Base-by-base conservation (phyloP, 1,140 invertebrate genomes). In the Teleopsis dalmanni region DNA sequence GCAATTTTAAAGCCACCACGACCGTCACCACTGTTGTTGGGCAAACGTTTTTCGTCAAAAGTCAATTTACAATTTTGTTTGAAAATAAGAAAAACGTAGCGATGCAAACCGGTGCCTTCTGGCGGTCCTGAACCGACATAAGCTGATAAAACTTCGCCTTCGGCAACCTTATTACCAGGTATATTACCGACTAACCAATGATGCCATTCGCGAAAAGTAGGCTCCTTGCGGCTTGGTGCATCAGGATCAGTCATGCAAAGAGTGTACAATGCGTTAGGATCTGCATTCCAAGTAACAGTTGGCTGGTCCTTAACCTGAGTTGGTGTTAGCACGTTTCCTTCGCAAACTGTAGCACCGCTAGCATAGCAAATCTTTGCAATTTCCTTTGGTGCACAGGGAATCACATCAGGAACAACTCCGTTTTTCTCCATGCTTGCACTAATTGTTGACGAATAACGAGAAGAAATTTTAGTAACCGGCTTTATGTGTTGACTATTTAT, bases 131-230 rank as follows among this genome's bases (percentile, higher is more conserved):
- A 80, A 23, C 92, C 91, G 54, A 95, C 72, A 65, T 94, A 96
- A 3, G 81, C 83, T 1, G 84, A 83, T 0, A 95, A 72, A 72
- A 76, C 57, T 47, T 90, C 85, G 13, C 93, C 93, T 40, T 81
- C 74, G 0, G 63, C 57, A 1, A 96, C 67, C 33, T 90, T 76
- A 48, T 68, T 72, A 18, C 87, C 91, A 11, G 88, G 88, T 60
- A 97, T 91, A 61, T 97, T 97, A 4, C 79, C 87, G 1, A 96
- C 85, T 3, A 95, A 68, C 91, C 92, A 96, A 69, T 95, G 93
- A 62, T 91, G 87, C 86, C 87, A 93, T 73, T 95, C 91, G 13
- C 91, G 77, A 60, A 81, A 88, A 37, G 78, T 86, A 0, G 83
- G 87, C 42, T 86, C 78, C 10, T 80, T 72, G 4, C 90, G 79